A percentile compares a stretch with the other conserved stretches of the same genome.
These are phyloP conservation scores for Esox lucius DNA, from an alignment of 2,797 vertebrate genomes.

Conservation along the genomic window DNA sequence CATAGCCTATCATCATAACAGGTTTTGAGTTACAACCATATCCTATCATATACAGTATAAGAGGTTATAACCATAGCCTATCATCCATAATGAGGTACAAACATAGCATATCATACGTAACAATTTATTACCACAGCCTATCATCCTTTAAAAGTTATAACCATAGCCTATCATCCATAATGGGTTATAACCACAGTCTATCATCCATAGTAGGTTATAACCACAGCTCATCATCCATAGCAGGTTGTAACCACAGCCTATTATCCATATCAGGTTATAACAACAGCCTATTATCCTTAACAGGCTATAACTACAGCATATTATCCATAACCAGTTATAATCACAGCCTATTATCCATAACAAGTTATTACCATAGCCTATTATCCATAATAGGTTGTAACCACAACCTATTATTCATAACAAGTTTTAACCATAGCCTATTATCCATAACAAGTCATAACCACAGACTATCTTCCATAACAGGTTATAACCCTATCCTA, in stretches of 20 bases:
- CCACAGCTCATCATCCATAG: not conserved
- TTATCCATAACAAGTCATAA: too few relatives aligned
- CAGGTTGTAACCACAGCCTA: not conserved
- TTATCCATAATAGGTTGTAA: not conserved
- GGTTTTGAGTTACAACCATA: constrained; percentile 7
- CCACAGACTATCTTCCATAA: not conserved
- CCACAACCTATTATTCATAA: too few relatives aligned
- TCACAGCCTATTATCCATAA: not conserved
- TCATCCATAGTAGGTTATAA: not conserved
- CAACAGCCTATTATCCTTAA: not conserved
- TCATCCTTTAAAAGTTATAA: too few relatives aligned
- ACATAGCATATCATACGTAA: too few relatives aligned
- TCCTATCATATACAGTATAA: not conserved
- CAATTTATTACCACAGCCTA: not conserved
- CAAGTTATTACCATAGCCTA: not conserved
- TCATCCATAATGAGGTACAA: not conserved
- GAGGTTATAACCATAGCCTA: not conserved
- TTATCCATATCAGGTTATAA: not conserved
- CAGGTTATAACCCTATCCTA: not conserved
- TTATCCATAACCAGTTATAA: too few relatives aligned
- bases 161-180: not conserved
- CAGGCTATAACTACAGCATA: not conserved
- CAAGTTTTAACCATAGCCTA: not conserved
- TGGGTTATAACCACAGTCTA: not conserved
- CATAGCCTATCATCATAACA: not conserved